Evolutionary conservation across 2,113 vertebrate species (phyloP).

Genomic region (Apodemus sylvaticus): DNA sequence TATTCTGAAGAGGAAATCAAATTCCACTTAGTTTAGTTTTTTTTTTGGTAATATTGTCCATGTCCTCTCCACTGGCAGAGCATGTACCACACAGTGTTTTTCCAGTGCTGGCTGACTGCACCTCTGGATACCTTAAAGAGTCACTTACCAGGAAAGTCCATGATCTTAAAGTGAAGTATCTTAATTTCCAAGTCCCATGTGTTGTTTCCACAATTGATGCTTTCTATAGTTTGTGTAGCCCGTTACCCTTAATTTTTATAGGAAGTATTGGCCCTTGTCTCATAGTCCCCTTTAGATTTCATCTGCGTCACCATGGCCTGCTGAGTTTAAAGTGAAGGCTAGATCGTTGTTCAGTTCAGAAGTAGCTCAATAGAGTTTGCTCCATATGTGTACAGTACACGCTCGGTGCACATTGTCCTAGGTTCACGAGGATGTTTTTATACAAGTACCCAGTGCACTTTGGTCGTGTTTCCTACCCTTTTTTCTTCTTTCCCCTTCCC

Average conservation of each 20-base stretch:
- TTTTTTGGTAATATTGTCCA: not conserved
- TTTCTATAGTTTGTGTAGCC: not conserved
- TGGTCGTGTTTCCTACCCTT: not conserved
- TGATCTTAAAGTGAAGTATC: not conserved
- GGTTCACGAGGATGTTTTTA: not conserved
- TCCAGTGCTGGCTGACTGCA: not conserved
- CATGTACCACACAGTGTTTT: not conserved
- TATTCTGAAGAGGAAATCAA: not conserved
- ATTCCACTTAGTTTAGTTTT: not conserved
- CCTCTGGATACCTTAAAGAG: not conserved
- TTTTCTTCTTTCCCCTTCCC: not conserved
- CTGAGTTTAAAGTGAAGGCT: not conserved
- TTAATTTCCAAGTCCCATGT: not conserved
- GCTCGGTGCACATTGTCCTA: not conserved
- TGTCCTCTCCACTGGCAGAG: not conserved
- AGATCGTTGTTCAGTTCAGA: not conserved
- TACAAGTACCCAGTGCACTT: not conserved
- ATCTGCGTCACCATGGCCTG: not conserved
- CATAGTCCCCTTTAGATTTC: not conserved
- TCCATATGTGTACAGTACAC: not conserved
- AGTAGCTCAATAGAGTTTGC: not conserved
- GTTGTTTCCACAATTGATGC: not conserved
- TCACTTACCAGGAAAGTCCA: not conserved
- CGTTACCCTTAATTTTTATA: not conserved
- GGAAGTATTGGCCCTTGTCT: not conserved